Evolutionary conservation across 2,797 vertebrate genomes (phyloP), one percentile per base, ranked within the genome.

Genomic region (Buphagus erythrorhynchus): DNA sequence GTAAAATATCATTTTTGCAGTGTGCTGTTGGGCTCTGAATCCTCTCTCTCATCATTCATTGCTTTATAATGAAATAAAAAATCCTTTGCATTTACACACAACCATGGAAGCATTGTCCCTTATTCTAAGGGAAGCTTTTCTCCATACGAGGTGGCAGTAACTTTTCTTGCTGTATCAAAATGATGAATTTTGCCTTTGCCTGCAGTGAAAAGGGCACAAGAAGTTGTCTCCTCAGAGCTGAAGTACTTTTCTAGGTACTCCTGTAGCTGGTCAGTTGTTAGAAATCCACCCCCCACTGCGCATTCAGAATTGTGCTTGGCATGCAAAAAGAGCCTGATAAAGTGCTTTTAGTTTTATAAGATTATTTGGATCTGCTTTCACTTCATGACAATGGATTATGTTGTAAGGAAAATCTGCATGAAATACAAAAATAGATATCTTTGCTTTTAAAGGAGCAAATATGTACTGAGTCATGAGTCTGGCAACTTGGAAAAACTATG

Each of bases 331-430:
- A 75, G 51, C 48, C 80, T 65, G 91, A 71, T 90, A 66, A 88
- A 97, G 40, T 79, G 57, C 85, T 94, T 95, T 90, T 55, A 87
- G 74, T 97, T 95, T 95, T 79, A 74, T 36, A 79, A 91, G 71
- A 83, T 96, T 93, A 93, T 93, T 96, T 95, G 73, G 78, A 93
- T 97, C 85, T 90, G 78, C 94, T 97, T 97, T 93, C 86, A 35
- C 71, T 84, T 94, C n/a, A 7, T 74, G 73, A 88, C 86, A 91
- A 93, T 92, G 83, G 94, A 91, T 92, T 94, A 78, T 69, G 95
- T 67, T 78, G 75, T 81, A 95, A 67, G 93, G 88, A 80, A 95
- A 94, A 97, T 96, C 85, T 85, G 83, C 67, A 49, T 91, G 84
- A 95, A 97, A 62, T 94, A 93, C 16, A 19, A 86, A 97, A 93